Base-by-base conservation (phyloP, 2,113 vertebrate genomes). In the Otis tarda region DNA sequence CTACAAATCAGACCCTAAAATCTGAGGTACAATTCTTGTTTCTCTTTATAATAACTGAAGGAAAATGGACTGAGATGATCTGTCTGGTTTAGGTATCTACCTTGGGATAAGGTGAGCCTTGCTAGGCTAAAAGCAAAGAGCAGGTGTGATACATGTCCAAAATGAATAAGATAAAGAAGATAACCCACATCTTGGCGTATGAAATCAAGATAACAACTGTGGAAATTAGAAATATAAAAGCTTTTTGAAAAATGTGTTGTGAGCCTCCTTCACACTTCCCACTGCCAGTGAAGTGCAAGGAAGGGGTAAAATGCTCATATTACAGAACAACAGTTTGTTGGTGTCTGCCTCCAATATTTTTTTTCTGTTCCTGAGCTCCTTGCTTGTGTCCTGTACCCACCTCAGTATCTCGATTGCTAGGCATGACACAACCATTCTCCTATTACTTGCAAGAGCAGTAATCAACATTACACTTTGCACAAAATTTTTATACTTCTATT, bases 101-200 rank as follows among this genome's bases (percentile, higher is more conserved):
- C 2, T 73, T 37, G 50, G 55, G 17, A 45, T 41, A 65, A 73
- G 13, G 24, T 49, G 23, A 83, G 9, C 10, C 14, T 84, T 76
- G 6, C 12, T 83, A 74, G 8, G 33, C 63, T 87, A 73, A 85
- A 79, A 79, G 16, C 14, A 45, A 82, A 64, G 5, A 76, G 10
- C 33, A 41, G 7, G 5, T 80, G 18, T 59, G 69, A 55, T 75
- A 20, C 0, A 2, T 69, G 47, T 67, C 11, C 25, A 75, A 49
- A 92, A 60, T 27, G 21, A 89, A n/a, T 57, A 56, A 39, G 25
- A 37, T 41, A 59, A 83, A 78, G 31, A 39, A 52, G 56, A 37
- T 11, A 63, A 28, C 19, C 20, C n/a, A 67, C 0, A 1, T n/a
- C 27, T 50, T 83, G 20, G 9, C 0, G 1, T 87, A 27, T 33